These are phyloP conservation scores for Branchinecta lynchi DNA, from an alignment of 1,140 invertebrate genomes.

Conservation along the genomic window DNA sequence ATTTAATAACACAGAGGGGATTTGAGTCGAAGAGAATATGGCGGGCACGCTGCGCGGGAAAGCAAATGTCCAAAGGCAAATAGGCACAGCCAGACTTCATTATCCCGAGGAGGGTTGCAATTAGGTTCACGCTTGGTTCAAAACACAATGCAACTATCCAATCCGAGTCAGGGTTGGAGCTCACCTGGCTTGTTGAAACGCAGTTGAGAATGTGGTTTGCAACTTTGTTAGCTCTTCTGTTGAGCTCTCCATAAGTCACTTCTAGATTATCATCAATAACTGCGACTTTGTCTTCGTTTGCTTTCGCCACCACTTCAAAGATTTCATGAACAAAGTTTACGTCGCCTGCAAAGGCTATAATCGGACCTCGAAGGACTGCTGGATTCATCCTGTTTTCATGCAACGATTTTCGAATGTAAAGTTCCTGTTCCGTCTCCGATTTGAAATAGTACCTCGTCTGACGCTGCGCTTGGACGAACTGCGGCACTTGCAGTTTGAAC, in stretches of 20 bases:
- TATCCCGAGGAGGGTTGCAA: constrained; percentile 50
- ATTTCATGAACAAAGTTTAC: background rate
- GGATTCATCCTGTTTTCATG: too few species aligned
- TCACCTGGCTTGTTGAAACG: background rate
- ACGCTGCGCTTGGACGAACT: too few species aligned
- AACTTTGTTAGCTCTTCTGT: background rate
- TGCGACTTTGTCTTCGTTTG: background rate
- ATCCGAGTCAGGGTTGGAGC: constrained; percentile 43
- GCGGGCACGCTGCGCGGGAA: constrained; percentile 50
- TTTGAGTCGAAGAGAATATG: constrained; percentile 59
- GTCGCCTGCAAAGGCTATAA: too few species aligned
- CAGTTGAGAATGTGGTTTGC: background rate
- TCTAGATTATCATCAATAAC: background rate
- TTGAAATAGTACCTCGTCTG: too few species aligned
- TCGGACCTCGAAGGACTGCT: too few species aligned
- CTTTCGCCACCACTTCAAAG: background rate
- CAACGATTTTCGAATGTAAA: too few species aligned
- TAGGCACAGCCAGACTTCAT: constrained; percentile 68
- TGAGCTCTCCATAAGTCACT: background rate
- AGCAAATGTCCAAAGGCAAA: constrained; percentile 57
- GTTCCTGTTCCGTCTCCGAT: too few species aligned
- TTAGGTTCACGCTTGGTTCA: constrained; percentile 50
- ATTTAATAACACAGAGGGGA: constrained; percentile 37
- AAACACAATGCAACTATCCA: constrained; percentile 56
- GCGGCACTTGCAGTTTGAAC: too few species aligned